Conservation (phyloP, 2,888 invertebrate genomes). For the Tipula vernalis region DNA sequence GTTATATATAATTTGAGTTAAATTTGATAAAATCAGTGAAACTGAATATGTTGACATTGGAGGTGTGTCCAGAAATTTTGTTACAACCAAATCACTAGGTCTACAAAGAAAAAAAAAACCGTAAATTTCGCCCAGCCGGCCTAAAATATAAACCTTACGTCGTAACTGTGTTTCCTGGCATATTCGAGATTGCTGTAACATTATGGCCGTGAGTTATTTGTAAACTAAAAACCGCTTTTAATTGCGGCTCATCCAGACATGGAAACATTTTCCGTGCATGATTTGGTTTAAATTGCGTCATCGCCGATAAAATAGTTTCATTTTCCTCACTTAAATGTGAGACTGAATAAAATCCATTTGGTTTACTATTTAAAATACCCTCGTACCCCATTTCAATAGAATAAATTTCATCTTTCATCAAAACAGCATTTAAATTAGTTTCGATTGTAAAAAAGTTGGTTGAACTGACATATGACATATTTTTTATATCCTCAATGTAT, state of each 20-base stretch:
- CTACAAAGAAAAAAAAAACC: not conserved
- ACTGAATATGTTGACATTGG: conserved; percentile 71
- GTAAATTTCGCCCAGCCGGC: not conserved
- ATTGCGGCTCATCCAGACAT: conserved; percentile 13
- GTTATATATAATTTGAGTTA: conserved; percentile 23
- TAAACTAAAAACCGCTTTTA: conserved; percentile 53
- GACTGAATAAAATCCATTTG: conserved; percentile 52
- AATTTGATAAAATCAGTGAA: conserved; percentile 65
- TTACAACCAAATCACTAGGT: conserved; percentile 22
- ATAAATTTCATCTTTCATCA: conserved; percentile 8
- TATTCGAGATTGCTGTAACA: conserved; percentile 34
- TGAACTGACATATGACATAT: not conserved
- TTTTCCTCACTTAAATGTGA: conserved; percentile 34
- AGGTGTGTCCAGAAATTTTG: conserved; percentile 40
- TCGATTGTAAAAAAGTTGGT: not conserved
- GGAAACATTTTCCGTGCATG: not conserved
- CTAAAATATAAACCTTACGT: not conserved
- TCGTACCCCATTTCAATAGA: conserved; percentile 38
- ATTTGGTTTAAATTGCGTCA: not conserved
- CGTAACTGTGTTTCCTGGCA: conserved; percentile 18
- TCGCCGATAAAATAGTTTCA: conserved; percentile 22
- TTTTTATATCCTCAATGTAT: not conserved
- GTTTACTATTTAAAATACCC: conserved; percentile 43
- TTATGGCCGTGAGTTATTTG: conserved; percentile 42
- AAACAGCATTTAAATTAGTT: not conserved